Conservation (phyloP, 2,113 vertebrate species). For the Brachyhypopomus occidentalis region DNA sequence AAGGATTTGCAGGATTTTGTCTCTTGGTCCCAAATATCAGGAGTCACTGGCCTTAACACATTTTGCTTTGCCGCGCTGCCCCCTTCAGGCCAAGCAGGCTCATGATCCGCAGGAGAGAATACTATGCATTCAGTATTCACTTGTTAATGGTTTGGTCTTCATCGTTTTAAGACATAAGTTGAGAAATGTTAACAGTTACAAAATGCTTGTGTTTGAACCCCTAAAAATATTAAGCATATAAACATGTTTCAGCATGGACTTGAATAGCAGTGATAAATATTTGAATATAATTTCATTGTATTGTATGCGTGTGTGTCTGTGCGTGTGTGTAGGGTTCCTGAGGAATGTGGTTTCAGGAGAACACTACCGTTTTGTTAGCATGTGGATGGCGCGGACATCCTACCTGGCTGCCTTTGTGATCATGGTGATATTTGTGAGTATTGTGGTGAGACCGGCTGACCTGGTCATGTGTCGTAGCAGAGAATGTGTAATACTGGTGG, state of each 20-base stretch:
- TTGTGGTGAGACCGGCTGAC: background rate
- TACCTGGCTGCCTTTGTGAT: conserved; percentile 96
- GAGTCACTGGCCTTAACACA: no score
- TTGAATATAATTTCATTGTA: no score
- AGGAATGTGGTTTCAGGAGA: conserved; percentile 96
- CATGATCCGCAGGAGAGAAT: no score
- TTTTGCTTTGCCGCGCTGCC: no score
- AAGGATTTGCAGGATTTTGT: no score
- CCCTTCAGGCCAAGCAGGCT: no score
- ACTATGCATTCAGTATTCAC: background rate
- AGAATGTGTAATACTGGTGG: background rate
- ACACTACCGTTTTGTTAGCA: conserved; percentile 98
- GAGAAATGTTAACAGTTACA: no score
- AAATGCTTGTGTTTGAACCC: no score
- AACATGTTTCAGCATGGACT: background rate
- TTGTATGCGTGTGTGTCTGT: background rate
- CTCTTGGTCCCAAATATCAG: no score
- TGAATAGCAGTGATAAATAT: background rate
- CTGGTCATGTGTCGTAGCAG: background rate
- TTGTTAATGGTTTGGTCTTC: background rate
- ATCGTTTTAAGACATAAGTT: no score
- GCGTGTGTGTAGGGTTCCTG: conserved; percentile 82
- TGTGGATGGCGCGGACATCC: conserved; percentile 98
- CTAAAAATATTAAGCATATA: no score
- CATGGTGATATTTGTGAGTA: conserved; percentile 98